A percentile compares a stretch with the other conserved stretches of the same genome.
These are phyloP conservation scores for Atherinosoma microstoma DNA, from an alignment of 2,797 vertebrate genomes.

Conservation along the genomic window DNA sequence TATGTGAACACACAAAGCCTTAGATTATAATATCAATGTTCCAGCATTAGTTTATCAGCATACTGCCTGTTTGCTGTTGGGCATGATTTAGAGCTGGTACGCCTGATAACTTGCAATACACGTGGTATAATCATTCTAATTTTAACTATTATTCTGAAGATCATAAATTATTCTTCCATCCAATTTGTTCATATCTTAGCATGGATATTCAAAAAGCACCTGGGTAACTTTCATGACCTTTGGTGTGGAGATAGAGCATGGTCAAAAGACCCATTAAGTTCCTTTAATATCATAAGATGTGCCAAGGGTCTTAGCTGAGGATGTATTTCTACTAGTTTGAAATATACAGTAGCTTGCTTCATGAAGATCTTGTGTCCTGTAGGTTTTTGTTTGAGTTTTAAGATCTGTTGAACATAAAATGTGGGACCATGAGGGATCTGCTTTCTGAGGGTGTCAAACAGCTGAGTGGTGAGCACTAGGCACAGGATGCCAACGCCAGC, in stretches of 20 bases:
- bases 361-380: not conserved
- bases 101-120: not conserved
- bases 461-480: no score
- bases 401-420: not conserved
- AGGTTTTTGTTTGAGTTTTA: not conserved
- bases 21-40: conserved; percentile 20
- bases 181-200: not conserved
- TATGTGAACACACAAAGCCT: conserved; percentile 36
- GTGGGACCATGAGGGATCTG: not conserved
- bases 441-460: not conserved
- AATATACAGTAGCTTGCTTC: not conserved
- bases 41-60: conserved; percentile 34
- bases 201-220: not conserved
- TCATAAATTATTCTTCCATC: not conserved
- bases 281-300: not conserved
- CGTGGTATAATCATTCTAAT: not conserved
- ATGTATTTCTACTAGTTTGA: not conserved
- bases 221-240: not conserved
- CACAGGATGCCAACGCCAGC: not conserved
- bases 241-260: not conserved
- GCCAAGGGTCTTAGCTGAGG: not conserved
- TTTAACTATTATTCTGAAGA: not conserved
- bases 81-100: conserved; percentile 20
- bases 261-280: not conserved
- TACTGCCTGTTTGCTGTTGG: conserved; percentile 16